Evolutionary conservation across 2,113 vertebrate genomes (phyloP), one percentile per base, ranked within the genome.

Genomic region (Xenus cinereus): DNA sequence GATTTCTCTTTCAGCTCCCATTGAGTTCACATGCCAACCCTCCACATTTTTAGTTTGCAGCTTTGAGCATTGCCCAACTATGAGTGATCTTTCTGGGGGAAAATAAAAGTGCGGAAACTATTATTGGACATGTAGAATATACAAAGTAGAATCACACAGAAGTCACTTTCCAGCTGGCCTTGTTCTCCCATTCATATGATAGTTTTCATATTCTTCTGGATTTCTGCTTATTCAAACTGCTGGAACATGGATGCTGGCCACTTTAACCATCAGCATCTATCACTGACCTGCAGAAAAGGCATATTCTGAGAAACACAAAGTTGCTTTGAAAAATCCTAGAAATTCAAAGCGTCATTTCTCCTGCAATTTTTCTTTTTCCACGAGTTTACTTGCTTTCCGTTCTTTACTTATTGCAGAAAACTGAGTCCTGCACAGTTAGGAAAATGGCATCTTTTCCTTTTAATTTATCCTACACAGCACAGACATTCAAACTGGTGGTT

Each of bases 81-180:
- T 45, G 10, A 92, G 60, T 5, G 27, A 68, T 76, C 60, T 73
- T 95, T 82, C 77, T 27, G 7, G 9, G 77, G 86, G 18, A 51
- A 82, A 91, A 92, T 68, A 82, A 60, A 88, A 87, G 14, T 27
- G 33, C 18, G 2, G 90, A 94, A 95, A 92, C 60, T 77, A 80
- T 84, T 90, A 76, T 28, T 87, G 60, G 64, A 93, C 46, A 57
- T 21, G 32, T 53, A 78, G 56, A 79, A 72, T 46, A 54, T 30
- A 87, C 28, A 35, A 87, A 90, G 30, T 26, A 22, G 66, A 94
- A 89, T 73, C 60, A 79, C 30, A 64, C 19, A 87, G 64, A 84
- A 79, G 78, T 57, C 32, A 43, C 69, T 76, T 91, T 85, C 92
- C 95, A 95, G 89, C 77, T 96, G 84, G 80, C 81, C 50, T 84